Percentiles rank a stretch among this genome's conserved stretches.
These are phyloP conservation scores for Nephrocerus scutellatus DNA, from an alignment of 2,888 invertebrate species.

Conservation along the genomic window DNA sequence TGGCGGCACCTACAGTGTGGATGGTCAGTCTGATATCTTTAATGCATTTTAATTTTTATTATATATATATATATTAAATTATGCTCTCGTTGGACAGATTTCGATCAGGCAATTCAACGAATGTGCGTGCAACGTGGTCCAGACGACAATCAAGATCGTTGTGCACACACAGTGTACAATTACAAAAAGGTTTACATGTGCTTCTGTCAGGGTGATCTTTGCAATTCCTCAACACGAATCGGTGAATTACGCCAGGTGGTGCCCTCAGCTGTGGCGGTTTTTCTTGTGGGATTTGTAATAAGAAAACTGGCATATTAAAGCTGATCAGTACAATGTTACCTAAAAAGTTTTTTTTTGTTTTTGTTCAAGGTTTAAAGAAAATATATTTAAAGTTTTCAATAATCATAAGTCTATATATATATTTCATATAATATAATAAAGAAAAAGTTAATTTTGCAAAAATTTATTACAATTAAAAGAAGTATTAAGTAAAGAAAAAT, in stretches of 20 bases:
- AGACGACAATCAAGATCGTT: conserved; percentile 81
- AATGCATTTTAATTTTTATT: neutral
- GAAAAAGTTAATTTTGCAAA: neutral
- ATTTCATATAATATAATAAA: neutral
- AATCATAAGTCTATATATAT: neutral
- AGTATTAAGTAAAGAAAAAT: too few relatives aligned
- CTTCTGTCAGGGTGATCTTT: conserved; percentile 83
- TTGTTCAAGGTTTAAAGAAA: neutral
- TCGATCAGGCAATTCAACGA: conserved; percentile 78
- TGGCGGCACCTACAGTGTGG: conserved; percentile 66
- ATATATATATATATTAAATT: conserved; percentile 1
- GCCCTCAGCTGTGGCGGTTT: too few relatives aligned
- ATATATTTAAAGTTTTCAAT: neutral
- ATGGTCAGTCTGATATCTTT: conserved; percentile 53
- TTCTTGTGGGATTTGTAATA: conserved; percentile 1
- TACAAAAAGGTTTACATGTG: conserved; percentile 82
- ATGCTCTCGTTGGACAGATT: conserved; percentile 58
- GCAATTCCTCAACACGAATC: conserved; percentile 52
- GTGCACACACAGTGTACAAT: conserved; percentile 78
- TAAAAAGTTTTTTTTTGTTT: too few relatives aligned
- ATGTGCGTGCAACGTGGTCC: conserved; percentile 82
- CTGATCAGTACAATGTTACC: too few relatives aligned
- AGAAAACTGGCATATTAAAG: too few relatives aligned
- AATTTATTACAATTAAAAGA: neutral
- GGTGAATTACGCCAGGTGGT: too few relatives aligned